A percentile compares a stretch with the other conserved stretches of the same genome.
phyloP scores from a whole-genome alignment of 2,888 invertebrate species.

The Macrosiphum euphorbiae region DNA sequence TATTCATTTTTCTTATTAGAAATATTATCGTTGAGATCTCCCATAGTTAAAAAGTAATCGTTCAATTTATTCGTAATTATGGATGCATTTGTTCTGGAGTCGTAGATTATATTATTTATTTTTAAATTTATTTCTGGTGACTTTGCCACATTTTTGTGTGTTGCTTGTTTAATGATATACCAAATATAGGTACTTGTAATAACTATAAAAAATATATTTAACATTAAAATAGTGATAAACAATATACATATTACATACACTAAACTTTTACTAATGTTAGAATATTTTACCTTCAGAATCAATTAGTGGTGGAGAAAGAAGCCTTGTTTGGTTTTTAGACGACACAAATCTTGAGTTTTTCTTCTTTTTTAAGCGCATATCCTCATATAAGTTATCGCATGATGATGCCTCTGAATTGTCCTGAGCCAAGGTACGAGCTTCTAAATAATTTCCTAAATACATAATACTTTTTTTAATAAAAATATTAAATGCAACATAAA shows the following conservation, averaged over 20 bases:
- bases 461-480: neutral
- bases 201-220: neutral
- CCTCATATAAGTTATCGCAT: conserved; percentile 2
- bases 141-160: neutral
- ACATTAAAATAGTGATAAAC: too few species aligned
- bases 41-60: too few species aligned
- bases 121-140: too few species aligned
- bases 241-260: neutral
- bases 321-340: neutral
- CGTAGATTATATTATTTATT: too few species aligned
- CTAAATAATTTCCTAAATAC: neutral
- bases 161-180: too few species aligned
- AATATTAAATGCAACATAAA: neutral
- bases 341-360: neutral
- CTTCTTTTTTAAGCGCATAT: neutral
- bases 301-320: neutral
- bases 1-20: too few species aligned
- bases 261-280: neutral
- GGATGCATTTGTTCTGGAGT: too few species aligned
- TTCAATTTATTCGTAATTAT: too few species aligned
- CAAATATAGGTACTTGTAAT: neutral
- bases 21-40: too few species aligned
- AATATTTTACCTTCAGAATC: neutral
- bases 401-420: conserved; percentile 8
- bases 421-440: conserved; percentile 5